Evolutionary conservation across 2,797 vertebrate genomes (phyloP).

Genomic region (Antrozous pallidus): DNA sequence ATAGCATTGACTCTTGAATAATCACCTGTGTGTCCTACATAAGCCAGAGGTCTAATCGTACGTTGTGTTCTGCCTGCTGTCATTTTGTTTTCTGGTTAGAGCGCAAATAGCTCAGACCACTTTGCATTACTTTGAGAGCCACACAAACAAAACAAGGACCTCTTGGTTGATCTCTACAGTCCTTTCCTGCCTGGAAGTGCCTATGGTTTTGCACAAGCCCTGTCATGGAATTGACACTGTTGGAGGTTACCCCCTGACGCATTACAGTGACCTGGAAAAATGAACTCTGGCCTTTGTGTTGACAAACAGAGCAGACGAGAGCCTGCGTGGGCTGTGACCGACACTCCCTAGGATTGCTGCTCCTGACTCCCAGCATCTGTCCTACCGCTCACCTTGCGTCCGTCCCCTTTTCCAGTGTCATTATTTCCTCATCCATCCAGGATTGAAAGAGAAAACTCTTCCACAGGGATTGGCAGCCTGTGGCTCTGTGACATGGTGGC

Average conservation of each 20-base stretch:
- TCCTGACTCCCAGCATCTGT: not conserved
- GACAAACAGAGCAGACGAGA: not conserved
- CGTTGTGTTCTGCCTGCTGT: not conserved
- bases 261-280: not conserved
- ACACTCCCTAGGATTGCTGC: not conserved
- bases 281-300: not conserved
- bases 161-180: not conserved
- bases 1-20: not conserved
- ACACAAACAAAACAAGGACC: not conserved
- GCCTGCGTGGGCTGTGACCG: not conserved
- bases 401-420: not conserved
- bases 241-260: not conserved
- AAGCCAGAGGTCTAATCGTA: fast-evolving
- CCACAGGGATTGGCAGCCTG: not conserved
- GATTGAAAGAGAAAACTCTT: not conserved
- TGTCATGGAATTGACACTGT: not conserved
- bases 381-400: not conserved
- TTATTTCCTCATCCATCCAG: not conserved
- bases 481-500: not conserved
- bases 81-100: not conserved
- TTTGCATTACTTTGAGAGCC: not conserved
- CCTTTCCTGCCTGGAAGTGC: not conserved
- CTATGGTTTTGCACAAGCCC: not conserved
- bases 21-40: no score
- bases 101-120: not conserved